Conservation (phyloP, 2,797 vertebrate genomes). For the Phataginus tetradactyla region DNA sequence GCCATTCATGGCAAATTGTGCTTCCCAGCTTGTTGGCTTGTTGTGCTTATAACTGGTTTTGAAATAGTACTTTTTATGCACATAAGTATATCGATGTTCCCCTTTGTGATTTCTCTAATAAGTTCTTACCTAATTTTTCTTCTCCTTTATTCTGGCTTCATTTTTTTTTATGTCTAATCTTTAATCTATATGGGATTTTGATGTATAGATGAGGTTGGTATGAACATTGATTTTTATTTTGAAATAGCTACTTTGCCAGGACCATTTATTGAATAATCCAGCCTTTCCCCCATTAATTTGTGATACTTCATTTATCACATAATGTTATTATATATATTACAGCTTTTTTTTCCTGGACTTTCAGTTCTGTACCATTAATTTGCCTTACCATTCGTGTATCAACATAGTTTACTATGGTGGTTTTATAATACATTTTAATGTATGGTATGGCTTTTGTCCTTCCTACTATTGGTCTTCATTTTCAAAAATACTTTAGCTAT, state of each 20-base stretch:
- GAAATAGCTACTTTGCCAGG: background rate
- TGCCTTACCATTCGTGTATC: conserved; percentile 14
- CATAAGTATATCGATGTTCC: conserved; percentile 25
- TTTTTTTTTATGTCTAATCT: conserved; percentile 53
- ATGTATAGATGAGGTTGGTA: background rate
- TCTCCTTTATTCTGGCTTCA: conserved; percentile 26
- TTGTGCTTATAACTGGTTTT: conserved; percentile 44
- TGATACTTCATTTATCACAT: conserved; percentile 48
- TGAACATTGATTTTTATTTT: conserved; percentile 68
- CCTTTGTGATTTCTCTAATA: conserved; percentile 32
- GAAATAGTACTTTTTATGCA: conserved; percentile 33
- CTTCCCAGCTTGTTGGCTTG: conserved; percentile 24
- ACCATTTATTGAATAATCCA: conserved; percentile 37
- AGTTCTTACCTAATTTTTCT: conserved; percentile 56
- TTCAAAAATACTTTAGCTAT: background rate
- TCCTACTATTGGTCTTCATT: background rate
- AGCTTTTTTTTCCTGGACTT: background rate
- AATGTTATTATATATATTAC: background rate
- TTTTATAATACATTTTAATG: background rate
- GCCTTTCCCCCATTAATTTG: background rate
- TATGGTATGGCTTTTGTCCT: background rate
- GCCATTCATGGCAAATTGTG: conserved; percentile 23
- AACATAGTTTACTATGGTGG: background rate
- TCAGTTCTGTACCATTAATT: conserved; percentile 7
- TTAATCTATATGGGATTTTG: conserved; percentile 58